These are phyloP conservation scores for Aricia artaxerxes DNA, from an alignment of 2,888 invertebrate genomes.

Conservation along the genomic window DNA sequence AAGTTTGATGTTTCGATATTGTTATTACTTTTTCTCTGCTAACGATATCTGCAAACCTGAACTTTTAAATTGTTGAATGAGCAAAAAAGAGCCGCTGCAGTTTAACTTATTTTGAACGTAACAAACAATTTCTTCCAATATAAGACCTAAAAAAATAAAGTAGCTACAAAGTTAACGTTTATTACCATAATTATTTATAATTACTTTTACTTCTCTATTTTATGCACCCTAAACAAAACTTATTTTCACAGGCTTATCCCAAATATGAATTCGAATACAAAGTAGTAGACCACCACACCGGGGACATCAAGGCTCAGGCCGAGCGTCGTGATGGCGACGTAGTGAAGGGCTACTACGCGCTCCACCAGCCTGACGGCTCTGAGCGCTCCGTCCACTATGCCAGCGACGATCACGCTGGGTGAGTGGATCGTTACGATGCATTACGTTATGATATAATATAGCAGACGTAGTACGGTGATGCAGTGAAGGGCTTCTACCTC, in stretches of 20 bases:
- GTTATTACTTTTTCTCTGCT: not conserved
- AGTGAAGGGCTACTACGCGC: conserved; percentile 78
- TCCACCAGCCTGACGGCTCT: conserved; percentile 75
- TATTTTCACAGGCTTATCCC: conserved; percentile 46
- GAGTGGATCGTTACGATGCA: conserved; percentile 43
- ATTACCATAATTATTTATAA: no score
- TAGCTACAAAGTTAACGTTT: no score
- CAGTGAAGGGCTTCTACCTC: conserved; percentile 79
- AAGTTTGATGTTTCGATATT: conserved; percentile 31
- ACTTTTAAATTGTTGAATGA: not conserved
- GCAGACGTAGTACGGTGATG: conserved; percentile 62
- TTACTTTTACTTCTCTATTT: not conserved
- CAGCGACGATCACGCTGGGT: conserved; percentile 57
- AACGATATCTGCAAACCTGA: not conserved
- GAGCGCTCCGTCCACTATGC: conserved; percentile 55
- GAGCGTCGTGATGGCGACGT: conserved; percentile 77
- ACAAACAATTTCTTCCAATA: no score
- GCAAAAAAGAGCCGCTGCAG: not conserved
- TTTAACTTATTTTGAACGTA: no score
- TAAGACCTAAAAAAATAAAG: no score
- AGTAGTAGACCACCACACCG: conserved; percentile 71
- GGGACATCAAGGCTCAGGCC: conserved; percentile 69
- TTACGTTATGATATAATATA: not conserved
- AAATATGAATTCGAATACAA: conserved; percentile 66
- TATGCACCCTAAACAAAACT: not conserved